Conservation (phyloP, 1,140 invertebrate genomes). For the Cydia pomonella region DNA sequence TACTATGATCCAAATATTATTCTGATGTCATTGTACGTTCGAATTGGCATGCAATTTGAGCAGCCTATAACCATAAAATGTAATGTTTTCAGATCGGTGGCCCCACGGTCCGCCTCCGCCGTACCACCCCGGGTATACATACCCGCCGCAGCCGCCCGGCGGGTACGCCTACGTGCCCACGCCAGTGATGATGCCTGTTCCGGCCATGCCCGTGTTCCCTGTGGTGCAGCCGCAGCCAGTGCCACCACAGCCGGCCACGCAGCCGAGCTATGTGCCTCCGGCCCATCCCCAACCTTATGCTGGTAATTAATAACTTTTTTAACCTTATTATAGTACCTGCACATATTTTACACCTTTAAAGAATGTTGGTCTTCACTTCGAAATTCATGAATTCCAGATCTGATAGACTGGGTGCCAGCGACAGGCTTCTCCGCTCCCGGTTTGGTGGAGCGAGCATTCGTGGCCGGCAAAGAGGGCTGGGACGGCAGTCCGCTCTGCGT, state of each 20-base stretch:
- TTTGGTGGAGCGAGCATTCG: constrained; percentile 51
- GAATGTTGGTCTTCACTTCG: too few species aligned
- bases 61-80: too few species aligned
- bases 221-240: constrained; percentile 39
- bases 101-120: constrained; percentile 41
- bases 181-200: constrained; percentile 59
- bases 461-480: constrained; percentile 67
- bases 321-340: neutral
- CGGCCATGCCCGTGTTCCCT: constrained; percentile 56
- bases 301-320: neutral
- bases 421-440: constrained; percentile 45
- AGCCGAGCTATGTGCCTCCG: constrained; percentile 5
- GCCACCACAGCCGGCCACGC: constrained; percentile 40
- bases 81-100: constrained; percentile 47
- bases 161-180: constrained; percentile 58
- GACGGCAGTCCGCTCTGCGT: constrained; percentile 69
- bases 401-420: constrained; percentile 59
- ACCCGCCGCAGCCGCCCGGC: constrained; percentile 47
- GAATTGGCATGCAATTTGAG: too few species aligned
- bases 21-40: too few species aligned
- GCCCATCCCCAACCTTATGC: neutral
- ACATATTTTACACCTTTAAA: too few species aligned
- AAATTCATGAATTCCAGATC: constrained; percentile 39
- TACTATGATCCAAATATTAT: too few species aligned
- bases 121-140: constrained; percentile 51